These are phyloP conservation scores for Parasteatoda tepidariorum DNA, from an alignment of 1,140 invertebrate genomes.

Conservation along the genomic window DNA sequence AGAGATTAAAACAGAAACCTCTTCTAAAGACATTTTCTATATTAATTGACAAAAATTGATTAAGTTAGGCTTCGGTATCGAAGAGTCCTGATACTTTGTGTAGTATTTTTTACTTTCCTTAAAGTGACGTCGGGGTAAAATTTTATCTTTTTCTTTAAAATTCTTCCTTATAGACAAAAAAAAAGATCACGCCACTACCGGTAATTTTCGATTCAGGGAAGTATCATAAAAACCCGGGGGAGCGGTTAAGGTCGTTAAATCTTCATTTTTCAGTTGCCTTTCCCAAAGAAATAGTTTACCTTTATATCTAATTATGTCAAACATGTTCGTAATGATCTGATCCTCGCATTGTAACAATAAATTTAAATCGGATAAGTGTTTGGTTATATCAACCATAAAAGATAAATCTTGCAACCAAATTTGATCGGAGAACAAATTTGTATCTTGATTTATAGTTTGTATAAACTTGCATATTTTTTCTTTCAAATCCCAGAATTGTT, in stretches of 20 bases:
- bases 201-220: background rate
- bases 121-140: background rate
- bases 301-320: too few species aligned
- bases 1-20: background rate
- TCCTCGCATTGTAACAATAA: too few species aligned
- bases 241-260: background rate
- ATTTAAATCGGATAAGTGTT: too few species aligned
- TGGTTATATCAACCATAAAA: too few species aligned
- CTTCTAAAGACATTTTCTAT: background rate
- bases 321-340: too few species aligned
- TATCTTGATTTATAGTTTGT: too few species aligned
- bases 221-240: background rate
- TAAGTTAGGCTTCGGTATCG: background rate
- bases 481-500: too few species aligned
- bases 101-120: background rate
- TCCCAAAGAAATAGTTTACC: too few species aligned
- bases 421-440: too few species aligned
- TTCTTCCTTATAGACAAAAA: background rate
- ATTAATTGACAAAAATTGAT: background rate
- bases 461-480: too few species aligned
- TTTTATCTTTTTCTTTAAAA: background rate
- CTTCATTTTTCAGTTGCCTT: too few species aligned
- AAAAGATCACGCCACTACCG: background rate
- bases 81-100: background rate
- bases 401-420: too few species aligned